Evolutionary conservation across 2,888 invertebrate genomes (phyloP).

Genomic region (Aspidiotus destructor): DNA sequence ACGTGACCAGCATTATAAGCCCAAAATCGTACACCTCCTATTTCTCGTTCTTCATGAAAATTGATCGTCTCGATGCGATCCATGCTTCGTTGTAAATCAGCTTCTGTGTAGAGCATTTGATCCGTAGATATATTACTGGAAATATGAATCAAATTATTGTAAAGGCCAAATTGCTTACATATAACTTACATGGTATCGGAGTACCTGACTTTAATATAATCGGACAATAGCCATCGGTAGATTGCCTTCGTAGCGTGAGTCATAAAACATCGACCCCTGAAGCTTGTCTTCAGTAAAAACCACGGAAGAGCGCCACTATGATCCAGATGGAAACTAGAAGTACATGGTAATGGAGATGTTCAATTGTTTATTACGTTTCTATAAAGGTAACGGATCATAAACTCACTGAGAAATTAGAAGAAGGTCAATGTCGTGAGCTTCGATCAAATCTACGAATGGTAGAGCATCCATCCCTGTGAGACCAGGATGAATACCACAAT

Average conservation of each 20-base stretch:
- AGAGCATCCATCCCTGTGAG: conserved; percentile 93
- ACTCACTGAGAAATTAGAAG: conserved; percentile 86
- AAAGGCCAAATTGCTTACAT: background rate
- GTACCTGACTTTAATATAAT: conserved; percentile 94
- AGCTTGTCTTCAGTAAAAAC: conserved; percentile 94
- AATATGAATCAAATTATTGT: conserved; percentile 20
- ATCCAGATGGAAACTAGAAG: conserved; percentile 85
- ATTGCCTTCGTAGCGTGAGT: conserved; percentile 99
- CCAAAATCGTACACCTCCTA: conserved; percentile 94
- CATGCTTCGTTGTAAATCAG: conserved; percentile 94
- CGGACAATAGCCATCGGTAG: conserved; percentile 94
- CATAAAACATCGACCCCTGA: conserved; percentile 97
- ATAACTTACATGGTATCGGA: background rate
- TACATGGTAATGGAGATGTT: background rate
- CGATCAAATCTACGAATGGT: conserved; percentile 94
- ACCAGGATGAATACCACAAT: conserved; percentile 98
- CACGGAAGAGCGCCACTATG: conserved; percentile 97
- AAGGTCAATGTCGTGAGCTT: conserved; percentile 93
- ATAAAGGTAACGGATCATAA: conserved; percentile 16
- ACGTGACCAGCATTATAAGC: conserved; percentile 99
- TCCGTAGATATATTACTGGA: conserved; percentile 90
- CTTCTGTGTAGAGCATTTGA: conserved; percentile 94
- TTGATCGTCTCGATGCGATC: conserved; percentile 97
- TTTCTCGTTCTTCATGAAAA: conserved; percentile 96
- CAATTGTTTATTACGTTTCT: background rate